Conservation (phyloP, 2,797 vertebrate genomes). For the Cebuella pygmaea region DNA sequence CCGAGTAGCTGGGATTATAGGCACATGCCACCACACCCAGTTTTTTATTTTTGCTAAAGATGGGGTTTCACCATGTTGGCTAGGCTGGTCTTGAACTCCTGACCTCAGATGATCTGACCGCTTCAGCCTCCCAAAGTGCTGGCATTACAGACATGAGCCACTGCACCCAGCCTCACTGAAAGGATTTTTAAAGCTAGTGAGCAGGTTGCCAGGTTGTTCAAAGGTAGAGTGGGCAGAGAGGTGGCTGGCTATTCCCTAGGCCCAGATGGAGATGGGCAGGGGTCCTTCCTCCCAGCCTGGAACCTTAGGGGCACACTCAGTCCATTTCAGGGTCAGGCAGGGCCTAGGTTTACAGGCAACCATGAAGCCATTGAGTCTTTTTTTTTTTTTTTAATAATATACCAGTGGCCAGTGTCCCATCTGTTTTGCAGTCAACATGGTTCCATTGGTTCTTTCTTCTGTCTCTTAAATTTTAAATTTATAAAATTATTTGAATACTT, state of each 20-base stretch:
- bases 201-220: constrained; percentile 34
- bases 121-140: too few relatives aligned
- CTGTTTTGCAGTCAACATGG: too few relatives aligned
- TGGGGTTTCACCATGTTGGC: too few relatives aligned
- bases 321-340: background rate
- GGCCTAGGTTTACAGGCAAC: background rate
- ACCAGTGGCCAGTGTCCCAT: too few relatives aligned
- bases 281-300: background rate
- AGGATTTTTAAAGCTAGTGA: constrained; percentile 53
- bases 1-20: too few relatives aligned
- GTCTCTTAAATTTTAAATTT: background rate
- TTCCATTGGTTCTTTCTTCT: background rate
- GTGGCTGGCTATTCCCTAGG: background rate
- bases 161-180: background rate
- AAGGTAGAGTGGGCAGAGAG: background rate
- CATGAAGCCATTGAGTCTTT: background rate
- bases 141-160: too few relatives aligned
- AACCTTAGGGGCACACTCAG: background rate
- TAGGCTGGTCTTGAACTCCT: too few relatives aligned
- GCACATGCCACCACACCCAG: too few relatives aligned
- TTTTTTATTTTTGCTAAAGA: too few relatives aligned
- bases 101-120: too few relatives aligned
- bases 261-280: background rate
- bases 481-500: background rate
- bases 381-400: background rate